Evolutionary conservation across 2,888 invertebrate species (phyloP).

Genomic region (Leptarthrus brevirostris): DNA sequence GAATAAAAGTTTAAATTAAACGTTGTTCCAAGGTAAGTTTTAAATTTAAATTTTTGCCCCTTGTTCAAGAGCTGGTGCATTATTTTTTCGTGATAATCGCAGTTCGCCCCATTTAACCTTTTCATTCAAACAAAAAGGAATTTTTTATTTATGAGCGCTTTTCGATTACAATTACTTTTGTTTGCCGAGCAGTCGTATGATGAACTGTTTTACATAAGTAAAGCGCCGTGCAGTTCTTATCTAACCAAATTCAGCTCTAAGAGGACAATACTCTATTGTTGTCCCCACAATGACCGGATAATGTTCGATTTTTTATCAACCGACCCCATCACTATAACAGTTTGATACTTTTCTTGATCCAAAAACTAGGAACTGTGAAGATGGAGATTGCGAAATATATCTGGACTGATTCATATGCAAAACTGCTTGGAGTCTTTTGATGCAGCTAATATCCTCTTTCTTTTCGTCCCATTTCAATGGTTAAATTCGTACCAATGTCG

Average conservation of each 20-base stretch:
- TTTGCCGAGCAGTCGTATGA: neutral
- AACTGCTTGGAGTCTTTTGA: neutral
- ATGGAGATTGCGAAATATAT: neutral
- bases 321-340: neutral
- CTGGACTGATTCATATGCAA: neutral
- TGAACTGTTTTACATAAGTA: neutral
- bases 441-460: neutral
- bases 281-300: constrained; percentile 19
- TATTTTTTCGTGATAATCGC: neutral
- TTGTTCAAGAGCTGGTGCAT: neutral
- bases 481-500: neutral
- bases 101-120: neutral
- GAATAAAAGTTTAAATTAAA: no score
- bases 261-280: constrained; percentile 21
- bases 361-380: neutral
- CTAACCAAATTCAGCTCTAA: constrained; percentile 5
- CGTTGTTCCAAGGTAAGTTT: neutral
- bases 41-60: neutral
- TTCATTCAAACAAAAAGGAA: neutral
- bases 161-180: neutral
- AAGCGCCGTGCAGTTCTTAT: no score
- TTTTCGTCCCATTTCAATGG: neutral
- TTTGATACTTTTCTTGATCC: neutral
- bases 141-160: neutral
- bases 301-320: constrained; percentile 22